Percentiles rank a stretch among this genome's conserved stretches.
phyloP scores from a whole-genome alignment of 1,140 invertebrate genomes.

The Oncopeltus fasciatus region DNA sequence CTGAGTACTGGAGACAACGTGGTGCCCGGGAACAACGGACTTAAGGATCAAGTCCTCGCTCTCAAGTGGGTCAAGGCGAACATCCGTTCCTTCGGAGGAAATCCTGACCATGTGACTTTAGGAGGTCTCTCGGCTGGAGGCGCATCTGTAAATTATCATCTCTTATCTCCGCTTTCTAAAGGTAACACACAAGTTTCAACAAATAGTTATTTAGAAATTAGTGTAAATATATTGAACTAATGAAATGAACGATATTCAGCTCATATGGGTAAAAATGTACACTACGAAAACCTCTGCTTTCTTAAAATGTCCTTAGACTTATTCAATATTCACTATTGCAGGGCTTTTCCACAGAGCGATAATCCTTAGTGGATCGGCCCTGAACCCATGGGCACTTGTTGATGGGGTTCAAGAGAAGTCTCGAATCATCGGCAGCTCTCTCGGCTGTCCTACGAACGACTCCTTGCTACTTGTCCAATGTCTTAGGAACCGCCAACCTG shows the following conservation, averaged over 20 bases:
- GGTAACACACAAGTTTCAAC: no score
- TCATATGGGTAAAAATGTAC: no score
- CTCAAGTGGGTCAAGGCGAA: conserved; percentile 46
- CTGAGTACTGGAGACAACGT: conserved; percentile 37
- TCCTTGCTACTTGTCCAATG: neutral
- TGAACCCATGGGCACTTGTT: neutral
- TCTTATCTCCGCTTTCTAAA: conserved; percentile 34
- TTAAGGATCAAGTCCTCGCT: conserved; percentile 47
- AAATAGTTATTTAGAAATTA: no score
- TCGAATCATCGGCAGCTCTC: neutral
- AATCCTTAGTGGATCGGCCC: conserved; percentile 25
- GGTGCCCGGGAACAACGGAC: conserved; percentile 41
- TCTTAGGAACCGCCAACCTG: neutral
- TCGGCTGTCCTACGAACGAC: neutral
- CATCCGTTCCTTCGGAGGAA: conserved; percentile 41
- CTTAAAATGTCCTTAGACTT: no score
- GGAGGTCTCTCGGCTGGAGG: conserved; percentile 42
- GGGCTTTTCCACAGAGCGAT: conserved; percentile 7
- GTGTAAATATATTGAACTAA: neutral
- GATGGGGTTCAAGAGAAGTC: neutral
- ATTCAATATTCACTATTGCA: neutral
- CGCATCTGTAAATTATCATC: conserved; percentile 47
- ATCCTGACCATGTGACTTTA: conserved; percentile 38
- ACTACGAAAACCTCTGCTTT: no score
- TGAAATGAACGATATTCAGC: no score